Evolutionary conservation across 2,797 vertebrate species (phyloP).

Genomic region (Myotis vivesi): DNA sequence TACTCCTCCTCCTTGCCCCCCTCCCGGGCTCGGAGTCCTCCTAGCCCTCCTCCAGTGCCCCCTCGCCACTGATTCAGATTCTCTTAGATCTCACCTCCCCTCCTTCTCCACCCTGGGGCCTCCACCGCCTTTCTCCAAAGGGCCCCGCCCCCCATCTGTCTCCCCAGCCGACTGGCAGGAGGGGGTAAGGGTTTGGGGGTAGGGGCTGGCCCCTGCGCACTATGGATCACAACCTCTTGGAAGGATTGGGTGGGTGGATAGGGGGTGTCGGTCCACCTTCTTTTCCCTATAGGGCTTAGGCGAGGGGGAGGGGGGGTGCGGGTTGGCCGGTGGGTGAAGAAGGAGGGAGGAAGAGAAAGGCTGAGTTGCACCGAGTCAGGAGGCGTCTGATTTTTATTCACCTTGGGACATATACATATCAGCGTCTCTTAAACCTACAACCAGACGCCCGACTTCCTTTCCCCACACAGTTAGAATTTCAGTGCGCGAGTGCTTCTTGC

Average conservation of each 20-base stretch:
- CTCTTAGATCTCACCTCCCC: constrained; percentile 27
- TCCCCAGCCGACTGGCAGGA: constrained; percentile 36
- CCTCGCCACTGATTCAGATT: constrained; percentile 56
- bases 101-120: neutral
- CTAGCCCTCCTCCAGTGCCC: constrained; percentile 33
- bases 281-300: neutral
- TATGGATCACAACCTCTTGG: constrained; percentile 60
- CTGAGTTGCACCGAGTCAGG: constrained; percentile 2
- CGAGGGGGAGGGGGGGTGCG: neutral
- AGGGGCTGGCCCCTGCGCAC: constrained; percentile 23
- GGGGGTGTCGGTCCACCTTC: constrained; percentile 10
- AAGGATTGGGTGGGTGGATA: constrained; percentile 39
- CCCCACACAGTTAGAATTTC: neutral
- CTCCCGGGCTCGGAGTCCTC: constrained; percentile 12
- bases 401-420: constrained; percentile 7
- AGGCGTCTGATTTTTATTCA: constrained; percentile 47
- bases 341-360: constrained; percentile 25
- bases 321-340: neutral
- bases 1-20: constrained; percentile 57
- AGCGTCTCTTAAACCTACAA: constrained; percentile 1
- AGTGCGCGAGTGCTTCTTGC: neutral
- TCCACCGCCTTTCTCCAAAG: constrained; percentile 18
- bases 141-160: constrained; percentile 80
- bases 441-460: neutral
- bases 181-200: neutral